Evolutionary conservation across 2,888 invertebrate species (phyloP).

Genomic region (Diploptera punctata): DNA sequence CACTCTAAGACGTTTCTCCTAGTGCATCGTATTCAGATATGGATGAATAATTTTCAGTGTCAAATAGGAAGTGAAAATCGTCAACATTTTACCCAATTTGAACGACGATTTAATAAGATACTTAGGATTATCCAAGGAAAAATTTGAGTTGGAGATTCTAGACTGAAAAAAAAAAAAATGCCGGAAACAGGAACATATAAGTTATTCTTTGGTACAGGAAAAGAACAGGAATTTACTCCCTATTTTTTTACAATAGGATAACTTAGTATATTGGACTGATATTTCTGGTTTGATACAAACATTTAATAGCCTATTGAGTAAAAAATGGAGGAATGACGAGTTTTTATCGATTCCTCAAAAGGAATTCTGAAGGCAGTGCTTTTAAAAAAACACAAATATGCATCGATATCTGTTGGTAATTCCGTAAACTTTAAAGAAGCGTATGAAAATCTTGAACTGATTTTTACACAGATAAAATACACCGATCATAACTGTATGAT

Average conservation of each 20-base stretch:
- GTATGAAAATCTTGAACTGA: no score
- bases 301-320: no score
- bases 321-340: neutral
- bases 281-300: no score
- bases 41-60: slow-evolving; percentile 7
- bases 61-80: neutral
- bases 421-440: neutral
- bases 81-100: slow-evolving; percentile 6
- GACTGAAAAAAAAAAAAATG: no score
- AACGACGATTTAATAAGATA: no score
- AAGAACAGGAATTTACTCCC: no score
- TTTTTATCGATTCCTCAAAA: neutral
- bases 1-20: neutral
- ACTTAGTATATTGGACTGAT: no score
- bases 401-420: neutral
- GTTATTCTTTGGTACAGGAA: no score
- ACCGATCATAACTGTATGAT: slow-evolving; percentile 8
- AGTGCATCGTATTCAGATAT: neutral
- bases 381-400: neutral
- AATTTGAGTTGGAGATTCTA: neutral
- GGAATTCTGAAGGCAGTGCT: neutral
- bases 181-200: no score
- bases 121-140: no score
- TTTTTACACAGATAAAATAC: no score
- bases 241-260: no score